These are phyloP conservation scores for Zoanthus sansibaricus DNA, from an alignment of 92 coral and sea anemone genomes.

Conservation along the genomic window DNA sequence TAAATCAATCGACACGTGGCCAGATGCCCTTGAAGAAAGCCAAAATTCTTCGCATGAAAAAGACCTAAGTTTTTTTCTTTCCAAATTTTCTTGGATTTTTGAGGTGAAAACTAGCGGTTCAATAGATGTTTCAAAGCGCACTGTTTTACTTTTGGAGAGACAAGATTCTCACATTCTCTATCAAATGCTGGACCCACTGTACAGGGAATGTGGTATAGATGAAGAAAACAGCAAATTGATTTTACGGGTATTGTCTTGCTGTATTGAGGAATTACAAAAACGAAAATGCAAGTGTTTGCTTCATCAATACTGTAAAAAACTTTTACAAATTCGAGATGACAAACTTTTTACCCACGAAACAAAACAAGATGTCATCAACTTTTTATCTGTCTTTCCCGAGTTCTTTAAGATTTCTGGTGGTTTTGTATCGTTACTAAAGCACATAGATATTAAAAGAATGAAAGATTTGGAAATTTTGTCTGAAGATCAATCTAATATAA, in stretches of 20 bases:
- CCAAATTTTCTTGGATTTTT: slow-evolving; percentile 35
- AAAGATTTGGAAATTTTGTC: neutral
- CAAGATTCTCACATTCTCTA: slow-evolving; percentile 21
- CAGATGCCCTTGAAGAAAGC: neutral
- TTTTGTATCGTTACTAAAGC: neutral
- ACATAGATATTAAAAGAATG: neutral
- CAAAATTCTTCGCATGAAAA: neutral
- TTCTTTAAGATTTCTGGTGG: slow-evolving; percentile 31
- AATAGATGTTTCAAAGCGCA: neutral
- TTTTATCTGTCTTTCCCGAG: slow-evolving; percentile 33
- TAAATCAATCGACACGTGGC: slow-evolving; percentile 29
- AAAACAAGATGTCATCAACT: slow-evolving; percentile 10
- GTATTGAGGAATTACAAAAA: slow-evolving; percentile 12
- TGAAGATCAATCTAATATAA: neutral
- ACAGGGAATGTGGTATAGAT: neutral
- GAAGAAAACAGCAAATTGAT: neutral
- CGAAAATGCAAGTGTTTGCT: neutral
- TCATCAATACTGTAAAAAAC: neutral
- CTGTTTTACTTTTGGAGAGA: slow-evolving; percentile 25
- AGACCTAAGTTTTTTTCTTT: slow-evolving; percentile 2
- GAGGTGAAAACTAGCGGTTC: slow-evolving; percentile 20
- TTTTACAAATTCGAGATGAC: neutral
- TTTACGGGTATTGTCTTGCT: neutral
- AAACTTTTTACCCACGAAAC: neutral
- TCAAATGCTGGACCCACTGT: slow-evolving; percentile 9